A percentile compares a stretch with the other conserved stretches of the same genome.
These are phyloP conservation scores for Rugalucina vietnamica DNA, from an alignment of 2,888 invertebrate genomes.

Conservation along the genomic window DNA sequence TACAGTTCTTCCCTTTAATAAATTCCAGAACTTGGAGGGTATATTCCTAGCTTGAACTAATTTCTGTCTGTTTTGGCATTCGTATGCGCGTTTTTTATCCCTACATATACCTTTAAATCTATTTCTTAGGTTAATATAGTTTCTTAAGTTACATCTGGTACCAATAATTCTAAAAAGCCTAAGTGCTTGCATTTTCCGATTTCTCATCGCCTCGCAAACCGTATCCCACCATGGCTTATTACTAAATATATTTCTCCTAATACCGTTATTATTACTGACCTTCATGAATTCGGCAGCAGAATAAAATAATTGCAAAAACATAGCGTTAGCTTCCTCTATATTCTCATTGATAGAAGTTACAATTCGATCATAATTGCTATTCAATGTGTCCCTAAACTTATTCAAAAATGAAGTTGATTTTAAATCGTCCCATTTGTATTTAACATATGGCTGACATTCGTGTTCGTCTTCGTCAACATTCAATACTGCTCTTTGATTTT, in stretches of 20 bases:
- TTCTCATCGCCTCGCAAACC: neutral
- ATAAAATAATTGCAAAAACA: neutral
- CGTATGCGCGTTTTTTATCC: neutral
- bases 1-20: neutral
- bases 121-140: neutral
- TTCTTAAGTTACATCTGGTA: neutral
- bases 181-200: neutral
- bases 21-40: constrained; percentile 1
- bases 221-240: constrained; percentile 9
- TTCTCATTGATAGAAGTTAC: neutral
- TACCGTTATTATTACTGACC: neutral
- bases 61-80: neutral
- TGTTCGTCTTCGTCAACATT: too few relatives aligned
- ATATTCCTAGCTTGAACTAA: neutral
- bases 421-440: too few relatives aligned
- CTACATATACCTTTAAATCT: neutral
- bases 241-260: neutral
- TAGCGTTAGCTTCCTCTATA: neutral
- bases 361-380: neutral
- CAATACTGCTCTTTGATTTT: too few relatives aligned
- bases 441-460: too few relatives aligned
- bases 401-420: too few relatives aligned
- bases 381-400: neutral
- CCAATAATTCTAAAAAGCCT: neutral
- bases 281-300: neutral